Percentiles rank a stretch among this genome's conserved stretches.
Evolutionary conservation across 2,113 vertebrate species (phyloP).

Genomic region (Gracilinanus agilis): DNA sequence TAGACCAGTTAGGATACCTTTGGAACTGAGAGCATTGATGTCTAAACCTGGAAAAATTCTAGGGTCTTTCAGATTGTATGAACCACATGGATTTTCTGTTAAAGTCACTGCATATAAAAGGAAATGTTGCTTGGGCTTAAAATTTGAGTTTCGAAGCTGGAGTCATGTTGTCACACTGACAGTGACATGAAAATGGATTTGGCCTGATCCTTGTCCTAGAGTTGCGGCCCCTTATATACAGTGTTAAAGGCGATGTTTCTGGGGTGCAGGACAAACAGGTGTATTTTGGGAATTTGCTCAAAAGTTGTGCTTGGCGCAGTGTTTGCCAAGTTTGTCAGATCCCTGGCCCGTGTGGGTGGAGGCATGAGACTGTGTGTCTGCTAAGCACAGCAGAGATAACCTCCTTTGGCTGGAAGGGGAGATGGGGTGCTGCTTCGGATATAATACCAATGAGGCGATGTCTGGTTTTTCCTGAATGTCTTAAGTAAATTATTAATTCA

Average conservation of each 20-base stretch:
- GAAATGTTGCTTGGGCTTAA: not conserved
- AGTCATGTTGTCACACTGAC: not conserved
- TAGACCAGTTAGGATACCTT: not conserved
- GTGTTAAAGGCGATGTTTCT: not conserved
- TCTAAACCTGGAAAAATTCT: not conserved
- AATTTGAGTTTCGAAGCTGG: not conserved
- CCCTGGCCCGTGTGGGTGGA: not conserved
- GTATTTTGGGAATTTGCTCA: not conserved
- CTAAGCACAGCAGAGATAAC: constrained; percentile 64
- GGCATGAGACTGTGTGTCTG: not conserved
- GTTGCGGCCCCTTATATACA: not conserved
- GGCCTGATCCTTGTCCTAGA: not conserved
- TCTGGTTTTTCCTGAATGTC: constrained; percentile 72
- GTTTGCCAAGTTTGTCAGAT: not conserved
- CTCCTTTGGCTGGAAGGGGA: constrained; percentile 46
- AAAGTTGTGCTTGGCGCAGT: not conserved
- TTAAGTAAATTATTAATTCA: constrained; percentile 81
- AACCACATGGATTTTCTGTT: not conserved
- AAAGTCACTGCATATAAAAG: not conserved
- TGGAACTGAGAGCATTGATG: not conserved
- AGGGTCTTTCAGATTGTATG: not conserved
- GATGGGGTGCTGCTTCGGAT: constrained; percentile 60
- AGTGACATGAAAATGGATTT: not conserved
- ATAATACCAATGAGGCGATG: constrained; percentile 78
- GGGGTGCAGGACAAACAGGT: not conserved